Evolutionary conservation across 2,888 invertebrate genomes (phyloP), one percentile per base, ranked within the genome.

Genomic region (Apamea crenata): DNA sequence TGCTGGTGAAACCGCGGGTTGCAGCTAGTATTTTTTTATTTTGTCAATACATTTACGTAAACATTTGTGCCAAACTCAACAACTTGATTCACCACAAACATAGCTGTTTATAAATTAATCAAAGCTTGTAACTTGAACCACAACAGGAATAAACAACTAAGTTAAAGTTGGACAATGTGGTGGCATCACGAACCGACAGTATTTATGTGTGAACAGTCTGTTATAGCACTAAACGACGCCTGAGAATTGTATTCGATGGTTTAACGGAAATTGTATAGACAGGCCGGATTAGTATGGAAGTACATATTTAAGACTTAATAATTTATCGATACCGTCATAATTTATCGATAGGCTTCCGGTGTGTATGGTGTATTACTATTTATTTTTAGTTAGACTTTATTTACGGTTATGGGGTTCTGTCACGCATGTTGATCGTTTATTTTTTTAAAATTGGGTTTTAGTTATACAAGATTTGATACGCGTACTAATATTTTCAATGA

Each of bases 171-270:
- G 72, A 81, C 78, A 78, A 73, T 84, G 84, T 66, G 77, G 80
- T 81, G 77, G 80, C 85, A 88, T 86, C 88, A 82, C 83, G 84
- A 88, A 84, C 75, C 59, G 82, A 44, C 75, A 72, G 81, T 84
- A 88, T 87, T 85, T 73, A 84, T 87, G 87, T 88, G 88, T 79
- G 86, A 89, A 85, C 74, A 59, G 65, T 44, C 65, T 68, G 72
- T 74, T 81, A 86, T 82, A 86, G 81, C 56, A 71, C 73, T 82
- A 85, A 82, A 83, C n/a, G 50, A 59, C 47, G 79, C 83, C 83
- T 89, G 88, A 82, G 78, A 61, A 44, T 74, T 87, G 80, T 88
- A 79, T 74, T 73, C 16, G 83, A 85, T 72, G 18, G 6, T 70
- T 56, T 40, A 36, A 56, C 71, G 74, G 76, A 87, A 73, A 86